Base-by-base conservation (phyloP, 2,888 invertebrate genomes). In the Chesias legatella region DNA sequence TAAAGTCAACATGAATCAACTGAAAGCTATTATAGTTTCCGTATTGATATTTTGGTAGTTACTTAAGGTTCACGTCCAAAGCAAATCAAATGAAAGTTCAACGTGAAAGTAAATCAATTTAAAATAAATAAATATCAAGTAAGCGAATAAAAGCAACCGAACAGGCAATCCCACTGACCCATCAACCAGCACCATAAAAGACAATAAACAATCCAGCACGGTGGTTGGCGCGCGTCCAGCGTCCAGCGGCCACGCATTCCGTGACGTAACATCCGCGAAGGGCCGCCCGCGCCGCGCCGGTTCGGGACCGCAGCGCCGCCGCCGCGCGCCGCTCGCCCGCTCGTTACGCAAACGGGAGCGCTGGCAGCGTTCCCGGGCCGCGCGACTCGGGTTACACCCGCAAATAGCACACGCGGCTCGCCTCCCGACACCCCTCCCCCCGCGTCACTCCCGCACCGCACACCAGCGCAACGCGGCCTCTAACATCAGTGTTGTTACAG, bases 251-350 rank as follows among this genome's bases (percentile, higher is more conserved):
- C 79, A 79, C 79, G 74, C 79, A 72, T 60, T 17, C 53, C 42
- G 83, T 85, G 86, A 86, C 86, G 86, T 82, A 81, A 85, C 75
- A 78, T 81, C 81, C 83, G 83, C 73, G 76, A 79, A 82, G 78
- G 77, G 45, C 44, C 44, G 39, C 25, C n/a, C n/a, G n/a, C n/a
- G n/a, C n/a, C n/a, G n/a, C 13, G 80, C 79, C 72, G 70, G n/a
- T 60, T 68, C 75, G 76, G 77, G 67, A 70, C 71, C 75, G 80
- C 81, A 75, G 75, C 82, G 83, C 77, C 73, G 74, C 67, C 60
- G 71, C 72, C 76, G 67, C 67, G 73, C 86, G 86, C 82, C 86
- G 85, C 84, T n/a, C n/a, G 74, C 67, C 60, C 71, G 73, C 76
- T 67, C 67, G 73, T 86, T 86, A 82, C 86, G 85, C 84, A 85